These are phyloP conservation scores for Drosophila jambulina DNA, from an alignment of 1,140 invertebrate species.

Conservation along the genomic window DNA sequence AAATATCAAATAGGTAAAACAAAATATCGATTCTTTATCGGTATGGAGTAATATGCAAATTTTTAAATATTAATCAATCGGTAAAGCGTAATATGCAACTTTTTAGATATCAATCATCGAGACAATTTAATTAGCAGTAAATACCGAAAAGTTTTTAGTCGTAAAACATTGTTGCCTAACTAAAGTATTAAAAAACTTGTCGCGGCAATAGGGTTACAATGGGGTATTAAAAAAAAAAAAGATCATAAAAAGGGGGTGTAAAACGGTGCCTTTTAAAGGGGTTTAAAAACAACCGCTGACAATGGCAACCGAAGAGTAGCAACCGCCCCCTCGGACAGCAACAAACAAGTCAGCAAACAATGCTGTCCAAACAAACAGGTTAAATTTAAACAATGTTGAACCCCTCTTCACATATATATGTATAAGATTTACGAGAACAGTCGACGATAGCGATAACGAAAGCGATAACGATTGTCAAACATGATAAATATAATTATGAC, in stretches of 20 bases:
- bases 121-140: not conserved
- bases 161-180: not conserved
- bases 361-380: constrained; percentile 15
- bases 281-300: constrained; percentile 13
- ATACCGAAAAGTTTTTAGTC: not conserved
- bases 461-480: constrained; percentile 34
- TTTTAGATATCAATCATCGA: not conserved
- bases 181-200: not conserved
- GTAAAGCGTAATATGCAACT: too few relatives aligned
- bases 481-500: constrained; percentile 37
- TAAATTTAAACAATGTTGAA: constrained; percentile 26
- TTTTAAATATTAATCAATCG: not conserved
- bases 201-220: not conserved
- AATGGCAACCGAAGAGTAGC: constrained; percentile 33
- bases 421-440: constrained; percentile 18
- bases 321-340: constrained; percentile 18
- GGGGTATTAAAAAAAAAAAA: not conserved
- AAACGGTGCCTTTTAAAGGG: not conserved
- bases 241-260: not conserved
- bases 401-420: not conserved
- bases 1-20: too few relatives aligned
- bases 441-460: constrained; percentile 23
- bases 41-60: too few relatives aligned
- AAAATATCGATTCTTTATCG: not conserved
- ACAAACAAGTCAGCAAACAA: constrained; percentile 10